Base-by-base conservation (phyloP, 2,113 vertebrate genomes). In the Hymenochirus boettgeri region DNA sequence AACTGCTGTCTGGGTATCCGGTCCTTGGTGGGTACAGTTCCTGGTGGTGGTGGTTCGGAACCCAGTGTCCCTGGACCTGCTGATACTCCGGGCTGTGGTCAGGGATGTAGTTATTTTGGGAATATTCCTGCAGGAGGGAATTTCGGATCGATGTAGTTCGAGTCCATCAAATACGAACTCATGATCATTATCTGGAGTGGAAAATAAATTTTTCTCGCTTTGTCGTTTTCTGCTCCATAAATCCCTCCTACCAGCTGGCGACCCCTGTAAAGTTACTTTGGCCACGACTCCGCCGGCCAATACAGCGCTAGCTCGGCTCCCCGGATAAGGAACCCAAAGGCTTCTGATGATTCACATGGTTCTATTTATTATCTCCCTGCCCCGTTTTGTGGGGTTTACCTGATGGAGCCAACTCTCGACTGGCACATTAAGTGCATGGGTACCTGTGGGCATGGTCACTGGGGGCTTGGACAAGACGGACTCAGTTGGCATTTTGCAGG, bases 131-230 rank as follows among this genome's bases (percentile, higher is more conserved):
- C 95, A 98, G 95, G 95, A 96, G 95, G 95, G 92, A 98, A 98
- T 93, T 98, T 98, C 90, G 95, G 95, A 96, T 98, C 95, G 93
- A 98, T 96, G 94, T 97, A 98, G 95, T 93, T 97, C 91, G 95
- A 97, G 94, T 97, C 94, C 95, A 98, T 97, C 95, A 98, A 97
- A 97, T 96, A 98, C 91, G 94, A 97, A 92, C 95, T 98, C 95
- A 98, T 97, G 95, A 95, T 97, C 95, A 98, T 97, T 97, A 98
- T 97, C 94, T 93, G 93, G 92, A 96, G 95, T 95, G 92, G 92
- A 92, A 97, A 97, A 97, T 97, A 97, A n/a, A 96, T 97, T 97
- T 98, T 97, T 97, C 95, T 97, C 95, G 93, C 95, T 97, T 98
- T 98, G 94, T 95, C 94, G 93, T 97, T 98, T 98, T 98, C 95